Evolutionary conservation across 2,113 vertebrate species (phyloP).

Genomic region (Oplegnathus fasciatus): DNA sequence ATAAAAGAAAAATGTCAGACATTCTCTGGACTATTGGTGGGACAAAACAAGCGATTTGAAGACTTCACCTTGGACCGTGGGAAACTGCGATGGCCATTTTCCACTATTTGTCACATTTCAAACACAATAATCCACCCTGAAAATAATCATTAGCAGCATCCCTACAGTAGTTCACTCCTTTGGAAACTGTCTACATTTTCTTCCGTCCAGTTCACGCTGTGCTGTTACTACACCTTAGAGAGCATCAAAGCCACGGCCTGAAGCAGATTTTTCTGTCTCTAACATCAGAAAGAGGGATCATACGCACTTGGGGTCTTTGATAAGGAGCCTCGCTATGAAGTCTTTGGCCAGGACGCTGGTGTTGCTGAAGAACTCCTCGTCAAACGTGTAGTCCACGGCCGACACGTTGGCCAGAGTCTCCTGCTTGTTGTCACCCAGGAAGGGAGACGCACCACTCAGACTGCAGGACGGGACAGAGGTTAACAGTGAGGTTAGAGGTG

Average conservation of each 20-base stretch:
- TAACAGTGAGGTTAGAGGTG: not conserved
- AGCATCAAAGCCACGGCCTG: not conserved
- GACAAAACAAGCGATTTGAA: not conserved
- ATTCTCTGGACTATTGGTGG: not conserved
- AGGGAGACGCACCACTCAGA: conserved; percentile 95
- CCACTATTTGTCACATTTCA: not conserved
- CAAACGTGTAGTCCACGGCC: conserved; percentile 97
- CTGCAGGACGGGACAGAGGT: conserved; percentile 76
- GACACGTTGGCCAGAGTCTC: conserved; percentile 98
- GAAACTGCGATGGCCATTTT: not conserved
- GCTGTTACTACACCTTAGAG: not conserved
- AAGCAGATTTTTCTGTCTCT: not conserved
- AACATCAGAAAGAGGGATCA: not conserved
- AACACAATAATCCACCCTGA: not conserved
- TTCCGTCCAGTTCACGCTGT: not conserved
- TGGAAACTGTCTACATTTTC: not conserved
- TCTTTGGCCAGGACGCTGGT: conserved; percentile 97
- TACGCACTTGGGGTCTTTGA: conserved; percentile 97
- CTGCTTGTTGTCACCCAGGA: conserved; percentile 97
- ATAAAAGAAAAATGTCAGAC: not conserved
- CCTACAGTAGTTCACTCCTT: not conserved
- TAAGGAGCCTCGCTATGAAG: conserved; percentile 93
- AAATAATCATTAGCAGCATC: not conserved
- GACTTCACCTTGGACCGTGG: not conserved
- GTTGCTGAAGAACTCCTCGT: conserved; percentile 96